Conservation (phyloP, 1,140 invertebrate genomes). For the Apis mellifera region Amel_HAv3.1 CM009943.2:2675501-2676000, state of each 20-base stretch:
- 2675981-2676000: constrained; percentile 13
- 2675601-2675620: not conserved
- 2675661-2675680: not conserved
- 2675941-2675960: constrained; percentile 65
- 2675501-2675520: constrained; percentile 72
- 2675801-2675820: constrained; percentile 43
- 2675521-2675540: constrained; percentile 79
- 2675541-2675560: constrained; percentile 77
- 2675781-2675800: constrained; percentile 70
- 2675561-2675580: constrained; percentile 46
- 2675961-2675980: no score
- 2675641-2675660: constrained; percentile 30
- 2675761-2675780: constrained; percentile 78
- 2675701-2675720: constrained; percentile 33
- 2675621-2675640: constrained; percentile 5
- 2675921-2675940: not conserved
- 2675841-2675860: no score
- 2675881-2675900: no score
- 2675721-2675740: constrained; percentile 75
- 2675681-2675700: not conserved
- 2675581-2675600: constrained; percentile 35
- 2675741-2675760: constrained; percentile 79
- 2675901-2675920: no score
- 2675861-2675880: no score
- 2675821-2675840: constrained; percentile 52